Evolutionary conservation across 2,113 vertebrate genomes (phyloP), one percentile per base, ranked within the genome.

Genomic region (Arvicanthis niloticus): DNA sequence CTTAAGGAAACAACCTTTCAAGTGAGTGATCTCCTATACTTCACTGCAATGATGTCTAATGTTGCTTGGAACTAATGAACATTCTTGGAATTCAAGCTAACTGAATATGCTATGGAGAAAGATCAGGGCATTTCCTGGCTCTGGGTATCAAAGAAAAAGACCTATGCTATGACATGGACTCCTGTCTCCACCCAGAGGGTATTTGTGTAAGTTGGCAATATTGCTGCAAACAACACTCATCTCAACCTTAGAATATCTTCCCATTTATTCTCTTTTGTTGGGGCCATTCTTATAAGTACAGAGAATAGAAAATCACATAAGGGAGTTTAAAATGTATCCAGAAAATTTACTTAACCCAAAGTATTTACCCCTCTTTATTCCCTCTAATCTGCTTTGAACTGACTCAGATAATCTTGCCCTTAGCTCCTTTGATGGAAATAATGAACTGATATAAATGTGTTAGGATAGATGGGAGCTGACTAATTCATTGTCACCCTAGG

Each of bases 11-110:
- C 48, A 93, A 53, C 73, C 96, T 97, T 93, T 93, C 90, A 72
- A 80, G 42, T 45, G 12, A 88, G 60, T 45, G 12, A 72, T 95
- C 87, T 91, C 96, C 72, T 94, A 73, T 78, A 91, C n/a, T 91
- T 96, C 3, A 67, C 7, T 89, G 58, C 87, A 93, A 85, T 94
- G 65, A 89, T 97, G 91, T 93, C 77, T 91, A 80, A 92, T 90
- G 60, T 76, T 93, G 45, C 90, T 92, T 91, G 65, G 45, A 91
- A 85, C 70, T 96, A 96, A 97, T 96, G 62, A 94, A 93, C 62
- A 88, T 96, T 96, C 84, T 91, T 91, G 68, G 93, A 94, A 96
- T 76, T 31, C 75, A 94, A 89, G 70, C 56, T 84, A 89, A 88
- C 70, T 76, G 62, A 95, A 96, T 89, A 60, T 96, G 22, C 78